A percentile compares a stretch with the other conserved stretches of the same genome.
These are phyloP conservation scores for Hofmannophila pseudospretella DNA, from an alignment of 2,888 invertebrate species.

Conservation along the genomic window DNA sequence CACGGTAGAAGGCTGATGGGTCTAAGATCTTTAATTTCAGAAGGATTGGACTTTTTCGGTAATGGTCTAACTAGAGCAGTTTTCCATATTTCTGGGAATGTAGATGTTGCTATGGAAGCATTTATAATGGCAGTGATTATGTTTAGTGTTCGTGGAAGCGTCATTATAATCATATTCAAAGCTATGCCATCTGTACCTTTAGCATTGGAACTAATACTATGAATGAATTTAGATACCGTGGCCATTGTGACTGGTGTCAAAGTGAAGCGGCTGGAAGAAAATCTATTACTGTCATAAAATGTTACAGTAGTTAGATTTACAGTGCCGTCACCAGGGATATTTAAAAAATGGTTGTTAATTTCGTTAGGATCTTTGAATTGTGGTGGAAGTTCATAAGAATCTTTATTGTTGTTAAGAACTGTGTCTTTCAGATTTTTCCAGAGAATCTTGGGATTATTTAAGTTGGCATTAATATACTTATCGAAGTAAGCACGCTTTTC, in stretches of 20 bases:
- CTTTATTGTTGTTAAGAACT: background rate
- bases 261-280: slow-evolving; percentile 1
- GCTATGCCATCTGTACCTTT: slow-evolving; percentile 7
- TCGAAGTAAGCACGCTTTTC: slow-evolving; percentile 13
- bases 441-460: slow-evolving; percentile 6
- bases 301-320: slow-evolving; percentile 2
- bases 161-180: slow-evolving; percentile 11
- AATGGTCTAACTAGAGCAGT: slow-evolving; percentile 11
- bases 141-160: slow-evolving; percentile 6
- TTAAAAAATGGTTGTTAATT: slow-evolving; percentile 10
- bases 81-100: slow-evolving; percentile 22
- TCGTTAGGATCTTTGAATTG: slow-evolving; percentile 9
- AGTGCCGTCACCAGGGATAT: slow-evolving; percentile 4
- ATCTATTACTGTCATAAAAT: slow-evolving; percentile 8
- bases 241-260: slow-evolving; percentile 5
- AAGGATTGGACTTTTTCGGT: slow-evolving; percentile 10
- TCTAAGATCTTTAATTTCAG: slow-evolving; percentile 8
- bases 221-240: slow-evolving; percentile 7
- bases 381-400: slow-evolving; percentile 5
- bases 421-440: slow-evolving; percentile 14
- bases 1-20: slow-evolving; percentile 12
- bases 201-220: slow-evolving; percentile 12
- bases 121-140: slow-evolving; percentile 10
- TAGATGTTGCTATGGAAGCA: background rate
- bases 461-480: slow-evolving; percentile 8